These are phyloP conservation scores for Branchinecta lynchi DNA, from an alignment of 1,140 invertebrate species.

Conservation along the genomic window DNA sequence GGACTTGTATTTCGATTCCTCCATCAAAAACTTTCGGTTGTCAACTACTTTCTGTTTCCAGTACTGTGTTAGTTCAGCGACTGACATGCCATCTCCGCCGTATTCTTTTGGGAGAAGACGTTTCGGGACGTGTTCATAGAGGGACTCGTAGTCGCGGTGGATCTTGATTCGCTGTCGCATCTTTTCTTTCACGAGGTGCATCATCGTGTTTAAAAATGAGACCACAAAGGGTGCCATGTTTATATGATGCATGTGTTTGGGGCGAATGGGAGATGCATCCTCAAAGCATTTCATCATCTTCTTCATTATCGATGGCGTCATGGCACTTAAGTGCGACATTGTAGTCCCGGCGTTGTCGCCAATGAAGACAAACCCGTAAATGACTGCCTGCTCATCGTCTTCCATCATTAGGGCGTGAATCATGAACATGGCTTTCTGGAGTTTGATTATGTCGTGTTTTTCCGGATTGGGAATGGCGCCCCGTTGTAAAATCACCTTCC, in stretches of 20 bases:
- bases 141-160: slow-evolving; percentile 43
- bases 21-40: slow-evolving; percentile 28
- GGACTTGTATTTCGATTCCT: slow-evolving; percentile 39
- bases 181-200: slow-evolving; percentile 13
- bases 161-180: slow-evolving; percentile 10
- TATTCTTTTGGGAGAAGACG: slow-evolving; percentile 63
- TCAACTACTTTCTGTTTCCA: slow-evolving; percentile 21
- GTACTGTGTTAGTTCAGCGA: slow-evolving; percentile 43
- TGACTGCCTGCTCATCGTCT: slow-evolving; percentile 27
- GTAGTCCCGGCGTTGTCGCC: slow-evolving; percentile 24
- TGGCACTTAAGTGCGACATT: slow-evolving; percentile 24
- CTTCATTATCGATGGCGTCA: slow-evolving; percentile 26
- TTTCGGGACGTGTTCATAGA: slow-evolving; percentile 56
- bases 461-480: slow-evolving; percentile 34
- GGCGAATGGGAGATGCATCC: slow-evolving; percentile 20
- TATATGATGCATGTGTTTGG: slow-evolving; percentile 12
- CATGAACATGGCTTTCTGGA: slow-evolving; percentile 33
- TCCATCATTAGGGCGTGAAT: slow-evolving; percentile 33
- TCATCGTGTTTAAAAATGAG: not conserved
- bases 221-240: not conserved
- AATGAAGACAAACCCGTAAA: slow-evolving; percentile 22
- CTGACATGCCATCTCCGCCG: slow-evolving; percentile 51
- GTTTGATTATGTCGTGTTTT: slow-evolving; percentile 31
- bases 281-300: slow-evolving; percentile 26
- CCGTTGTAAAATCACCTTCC: slow-evolving; percentile 51